These are phyloP conservation scores for Grammatotria lemairii DNA, from an alignment of 2,113 vertebrate genomes.

Conservation along the genomic window DNA sequence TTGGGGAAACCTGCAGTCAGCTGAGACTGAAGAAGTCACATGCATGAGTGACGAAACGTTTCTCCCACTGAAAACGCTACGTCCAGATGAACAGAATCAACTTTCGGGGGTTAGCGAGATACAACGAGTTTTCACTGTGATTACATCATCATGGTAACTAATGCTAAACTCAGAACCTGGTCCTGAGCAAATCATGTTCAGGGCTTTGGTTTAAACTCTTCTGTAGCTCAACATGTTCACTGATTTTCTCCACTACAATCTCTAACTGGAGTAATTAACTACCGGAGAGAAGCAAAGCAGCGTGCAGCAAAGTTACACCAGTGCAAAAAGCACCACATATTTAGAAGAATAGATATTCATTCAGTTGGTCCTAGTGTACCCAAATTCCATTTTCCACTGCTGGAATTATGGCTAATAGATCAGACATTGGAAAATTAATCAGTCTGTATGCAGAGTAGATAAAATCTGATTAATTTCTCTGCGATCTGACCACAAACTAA, in stretches of 20 bases:
- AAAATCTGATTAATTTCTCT: neutral
- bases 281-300: rapidly evolving
- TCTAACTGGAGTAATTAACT: neutral
- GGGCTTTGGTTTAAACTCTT: neutral
- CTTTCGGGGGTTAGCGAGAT: neutral
- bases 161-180: neutral
- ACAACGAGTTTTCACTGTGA: rapidly evolving
- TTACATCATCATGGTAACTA: neutral
- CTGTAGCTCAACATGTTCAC: neutral
- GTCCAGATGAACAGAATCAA: neutral
- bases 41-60: rapidly evolving
- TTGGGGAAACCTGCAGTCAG: neutral
- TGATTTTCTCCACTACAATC: neutral
- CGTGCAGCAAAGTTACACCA: neutral
- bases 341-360: neutral
- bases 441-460: neutral
- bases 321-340: neutral
- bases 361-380: neutral
- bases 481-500: neutral
- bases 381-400: rapidly evolving
- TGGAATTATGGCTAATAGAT: neutral
- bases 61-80: neutral
- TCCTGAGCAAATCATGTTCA: neutral
- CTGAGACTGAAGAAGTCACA: rapidly evolving
- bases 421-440: neutral